phyloP scores from a whole-genome alignment of 2,113 vertebrate species.

The Halichoerus grypus region DNA sequence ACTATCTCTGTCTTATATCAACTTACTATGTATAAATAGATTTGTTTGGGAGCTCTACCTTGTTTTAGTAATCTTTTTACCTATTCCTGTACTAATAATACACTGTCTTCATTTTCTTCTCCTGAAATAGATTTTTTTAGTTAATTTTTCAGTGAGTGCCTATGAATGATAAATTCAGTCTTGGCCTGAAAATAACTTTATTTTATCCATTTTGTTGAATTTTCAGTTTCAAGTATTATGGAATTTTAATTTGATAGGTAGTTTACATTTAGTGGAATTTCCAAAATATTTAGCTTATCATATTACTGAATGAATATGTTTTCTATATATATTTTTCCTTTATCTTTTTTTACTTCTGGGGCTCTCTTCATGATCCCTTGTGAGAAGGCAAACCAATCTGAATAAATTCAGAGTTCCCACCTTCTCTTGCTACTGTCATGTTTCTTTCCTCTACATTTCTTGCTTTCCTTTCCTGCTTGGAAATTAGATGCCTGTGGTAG shows the following conservation, averaged over 20 bases:
- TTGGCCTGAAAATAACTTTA: neutral
- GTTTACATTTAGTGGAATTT: neutral
- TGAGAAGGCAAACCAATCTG: neutral
- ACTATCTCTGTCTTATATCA: neutral
- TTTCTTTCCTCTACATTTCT: conserved; percentile 42
- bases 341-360: neutral
- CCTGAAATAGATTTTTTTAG: neutral
- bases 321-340: neutral
- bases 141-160: neutral
- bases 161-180: neutral
- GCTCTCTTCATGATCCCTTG: neutral
- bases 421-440: neutral
- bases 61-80: neutral
- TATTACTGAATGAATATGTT: neutral
- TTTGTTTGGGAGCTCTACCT: neutral
- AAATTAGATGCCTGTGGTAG: neutral
- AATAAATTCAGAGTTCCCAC: neutral
- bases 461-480: conserved; percentile 49
- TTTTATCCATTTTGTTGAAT: neutral
- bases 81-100: neutral
- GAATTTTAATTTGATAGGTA: neutral
- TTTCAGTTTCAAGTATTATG: neutral
- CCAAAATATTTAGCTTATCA: neutral
- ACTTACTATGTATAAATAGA: neutral
- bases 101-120: neutral